Percentiles rank a stretch among this genome's conserved stretches.
phyloP scores from a whole-genome alignment of 2,113 vertebrate species.

The Brienomyrus longianalis region DNA sequence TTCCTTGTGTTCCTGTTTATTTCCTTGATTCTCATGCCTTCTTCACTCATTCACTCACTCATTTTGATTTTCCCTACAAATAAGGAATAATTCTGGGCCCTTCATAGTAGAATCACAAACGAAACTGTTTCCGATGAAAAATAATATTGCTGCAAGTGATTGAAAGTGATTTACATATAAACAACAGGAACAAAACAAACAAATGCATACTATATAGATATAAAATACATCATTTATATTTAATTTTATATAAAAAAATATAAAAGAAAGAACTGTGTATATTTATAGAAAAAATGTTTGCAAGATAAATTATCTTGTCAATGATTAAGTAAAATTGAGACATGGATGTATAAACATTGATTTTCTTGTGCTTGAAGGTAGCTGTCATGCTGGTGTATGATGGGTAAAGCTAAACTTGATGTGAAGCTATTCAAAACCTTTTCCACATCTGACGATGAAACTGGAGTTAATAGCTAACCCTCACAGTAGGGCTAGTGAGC shows the following conservation, averaged over 20 bases:
- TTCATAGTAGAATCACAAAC: not conserved
- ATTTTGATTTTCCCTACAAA: not conserved
- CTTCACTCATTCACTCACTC: not conserved
- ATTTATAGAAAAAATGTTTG: conserved; percentile 41
- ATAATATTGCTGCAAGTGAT: not conserved
- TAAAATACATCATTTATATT: not conserved
- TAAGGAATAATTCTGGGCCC: not conserved
- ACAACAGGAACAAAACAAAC: not conserved
- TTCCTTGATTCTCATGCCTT: not conserved
- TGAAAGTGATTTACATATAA: not conserved
- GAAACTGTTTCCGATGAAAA: not conserved
- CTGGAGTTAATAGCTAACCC: not conserved
- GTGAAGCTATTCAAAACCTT: not conserved
- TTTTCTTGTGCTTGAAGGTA: not conserved
- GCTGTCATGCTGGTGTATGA: not conserved
- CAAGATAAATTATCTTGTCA: not conserved
- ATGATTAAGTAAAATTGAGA: not conserved
- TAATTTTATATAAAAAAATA: not conserved
- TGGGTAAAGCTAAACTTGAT: not conserved
- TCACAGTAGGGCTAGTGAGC: not conserved
- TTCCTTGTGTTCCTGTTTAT: not conserved
- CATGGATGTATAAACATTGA: not conserved
- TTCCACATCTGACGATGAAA: not conserved
- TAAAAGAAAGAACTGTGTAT: not conserved
- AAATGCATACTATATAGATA: not conserved